These are phyloP conservation scores for Etheostoma perlongum DNA, from an alignment of 2,797 vertebrate genomes.

Conservation along the genomic window DNA sequence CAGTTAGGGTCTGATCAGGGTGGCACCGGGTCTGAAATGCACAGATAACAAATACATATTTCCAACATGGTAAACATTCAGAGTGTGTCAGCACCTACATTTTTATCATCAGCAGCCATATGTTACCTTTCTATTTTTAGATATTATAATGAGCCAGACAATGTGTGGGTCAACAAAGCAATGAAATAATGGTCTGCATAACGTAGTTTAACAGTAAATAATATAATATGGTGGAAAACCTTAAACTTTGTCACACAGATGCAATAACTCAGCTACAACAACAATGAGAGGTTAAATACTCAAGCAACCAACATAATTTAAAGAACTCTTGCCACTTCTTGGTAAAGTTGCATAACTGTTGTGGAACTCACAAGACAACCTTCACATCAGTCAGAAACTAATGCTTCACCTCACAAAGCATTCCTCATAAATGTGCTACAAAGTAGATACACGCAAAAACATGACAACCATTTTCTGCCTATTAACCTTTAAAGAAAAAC, in stretches of 20 bases:
- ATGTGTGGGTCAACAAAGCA: background rate
- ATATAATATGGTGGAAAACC: background rate
- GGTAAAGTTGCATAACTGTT: conserved; percentile 6
- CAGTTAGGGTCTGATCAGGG: conserved; percentile 47
- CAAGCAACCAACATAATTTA: background rate
- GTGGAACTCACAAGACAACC: background rate
- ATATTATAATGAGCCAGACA: background rate
- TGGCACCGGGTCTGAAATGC: conserved; percentile 70
- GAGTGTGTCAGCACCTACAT: background rate
- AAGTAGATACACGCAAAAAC: background rate
- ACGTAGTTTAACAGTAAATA: background rate
- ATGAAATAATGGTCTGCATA: background rate
- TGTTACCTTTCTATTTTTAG: background rate
- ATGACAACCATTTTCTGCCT: too few relatives aligned
- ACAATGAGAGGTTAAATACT: background rate
- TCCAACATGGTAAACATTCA: background rate
- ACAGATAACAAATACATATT: conserved; percentile 56
- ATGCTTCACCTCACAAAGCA: background rate
- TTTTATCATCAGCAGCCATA: background rate
- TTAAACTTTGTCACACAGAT: background rate
- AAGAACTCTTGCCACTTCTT: background rate
- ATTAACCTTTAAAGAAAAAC: background rate
- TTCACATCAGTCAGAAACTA: background rate
- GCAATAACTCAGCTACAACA: background rate
- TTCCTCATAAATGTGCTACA: background rate